Percentiles rank a stretch among this genome's conserved stretches.
Conservation (phyloP, 2,797 vertebrate genomes). For the Anabas testudineus region DNA sequence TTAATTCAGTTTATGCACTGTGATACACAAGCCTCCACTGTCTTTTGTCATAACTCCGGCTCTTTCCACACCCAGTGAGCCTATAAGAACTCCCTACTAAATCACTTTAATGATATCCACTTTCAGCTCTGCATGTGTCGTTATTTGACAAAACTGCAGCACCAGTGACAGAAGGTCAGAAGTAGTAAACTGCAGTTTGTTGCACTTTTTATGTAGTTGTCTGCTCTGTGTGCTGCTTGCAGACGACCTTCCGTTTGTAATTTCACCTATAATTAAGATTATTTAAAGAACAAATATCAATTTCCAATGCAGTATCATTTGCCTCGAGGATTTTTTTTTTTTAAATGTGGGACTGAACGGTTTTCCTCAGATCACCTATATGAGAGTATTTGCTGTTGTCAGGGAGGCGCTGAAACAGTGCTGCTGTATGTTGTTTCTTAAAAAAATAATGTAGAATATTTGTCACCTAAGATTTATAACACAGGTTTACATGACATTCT, state of each 20-base stretch:
- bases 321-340: not conserved
- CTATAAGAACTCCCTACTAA: not conserved
- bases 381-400: too few relatives aligned
- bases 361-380: too few relatives aligned
- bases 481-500: not conserved
- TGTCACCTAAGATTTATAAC: constrained; percentile 3
- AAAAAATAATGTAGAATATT: not conserved
- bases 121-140: not conserved
- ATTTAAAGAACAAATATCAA: too few relatives aligned
- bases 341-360: not conserved
- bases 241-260: not conserved
- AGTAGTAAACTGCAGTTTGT: not conserved
- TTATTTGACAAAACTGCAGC: not conserved
- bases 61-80: not conserved
- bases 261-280: not conserved
- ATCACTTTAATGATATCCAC: not conserved
- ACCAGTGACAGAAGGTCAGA: not conserved
- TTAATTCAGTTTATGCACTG: not conserved
- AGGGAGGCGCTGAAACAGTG: too few relatives aligned
- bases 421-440: not conserved
- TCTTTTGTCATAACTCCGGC: not conserved
- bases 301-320: not conserved
- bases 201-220: not conserved
- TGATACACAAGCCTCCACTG: not conserved
- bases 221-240: not conserved